These are phyloP conservation scores for Drosophila novamexicana DNA, from an alignment of 1,140 invertebrate species.

Conservation along the genomic window DNA sequence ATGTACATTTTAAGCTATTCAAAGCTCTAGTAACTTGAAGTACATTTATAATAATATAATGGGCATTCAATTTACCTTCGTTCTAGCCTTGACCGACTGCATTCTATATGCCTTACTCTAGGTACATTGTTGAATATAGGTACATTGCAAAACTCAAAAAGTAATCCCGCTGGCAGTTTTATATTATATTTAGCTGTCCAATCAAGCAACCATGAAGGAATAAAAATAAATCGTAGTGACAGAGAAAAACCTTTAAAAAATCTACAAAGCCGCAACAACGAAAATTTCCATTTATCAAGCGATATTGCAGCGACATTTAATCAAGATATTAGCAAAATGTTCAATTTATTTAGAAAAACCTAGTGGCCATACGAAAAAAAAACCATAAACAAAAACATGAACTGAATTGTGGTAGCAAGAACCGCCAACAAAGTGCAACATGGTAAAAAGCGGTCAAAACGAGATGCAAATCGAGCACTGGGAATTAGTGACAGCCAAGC, in stretches of 20 bases:
- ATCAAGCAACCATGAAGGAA: conserved; percentile 16
- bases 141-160: not conserved
- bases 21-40: too few relatives aligned
- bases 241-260: conserved; percentile 22
- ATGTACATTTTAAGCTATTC: too few relatives aligned
- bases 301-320: conserved; percentile 58
- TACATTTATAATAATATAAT: too few relatives aligned
- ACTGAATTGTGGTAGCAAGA: conserved; percentile 14
- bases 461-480: conserved; percentile 75
- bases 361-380: conserved; percentile 29
- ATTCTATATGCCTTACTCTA: too few relatives aligned
- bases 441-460: conserved; percentile 40
- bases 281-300: conserved; percentile 66
- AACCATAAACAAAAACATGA: conserved; percentile 29
- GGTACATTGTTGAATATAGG: not conserved
- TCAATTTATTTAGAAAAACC: conserved; percentile 73
- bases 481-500: conserved; percentile 78
- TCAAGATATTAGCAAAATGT: conserved; percentile 75
- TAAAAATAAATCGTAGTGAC: conserved; percentile 33
- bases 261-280: conserved; percentile 34
- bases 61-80: too few relatives aligned
- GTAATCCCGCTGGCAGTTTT: not conserved
- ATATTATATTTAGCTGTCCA: not conserved
- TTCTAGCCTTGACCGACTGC: too few relatives aligned
- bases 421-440: conserved; percentile 44